Evolutionary conservation across 1,140 invertebrate species (phyloP).

Genomic region (Drosophila ercepeae): DNA sequence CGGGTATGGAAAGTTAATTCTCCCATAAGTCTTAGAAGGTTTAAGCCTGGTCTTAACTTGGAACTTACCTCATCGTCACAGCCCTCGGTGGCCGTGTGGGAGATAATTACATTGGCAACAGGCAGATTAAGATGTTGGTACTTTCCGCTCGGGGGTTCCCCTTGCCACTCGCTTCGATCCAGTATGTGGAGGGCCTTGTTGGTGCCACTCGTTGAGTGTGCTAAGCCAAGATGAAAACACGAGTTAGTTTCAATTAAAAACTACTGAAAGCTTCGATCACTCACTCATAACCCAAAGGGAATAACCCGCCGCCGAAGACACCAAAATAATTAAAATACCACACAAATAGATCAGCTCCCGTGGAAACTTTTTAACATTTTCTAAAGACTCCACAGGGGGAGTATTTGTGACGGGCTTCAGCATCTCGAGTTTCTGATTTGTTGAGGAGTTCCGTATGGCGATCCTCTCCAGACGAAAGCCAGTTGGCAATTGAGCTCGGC

Average conservation of each 20-base stretch:
- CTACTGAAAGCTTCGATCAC: neutral
- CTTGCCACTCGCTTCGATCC: constrained; percentile 86
- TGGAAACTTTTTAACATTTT: constrained; percentile 14
- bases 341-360: constrained; percentile 42
- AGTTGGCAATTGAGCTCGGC: constrained; percentile 45
- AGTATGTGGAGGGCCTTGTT: constrained; percentile 54
- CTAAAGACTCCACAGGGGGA: constrained; percentile 13
- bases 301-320: constrained; percentile 44
- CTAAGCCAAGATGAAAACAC: constrained; percentile 18
- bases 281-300: constrained; percentile 61
- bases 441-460: neutral
- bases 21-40: no score
- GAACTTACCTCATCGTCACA: constrained; percentile 84
- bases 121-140: constrained; percentile 83
- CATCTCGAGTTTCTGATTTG: constrained; percentile 5
- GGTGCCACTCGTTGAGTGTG: constrained; percentile 10
- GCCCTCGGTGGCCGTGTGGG: constrained; percentile 85
- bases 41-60: neutral
- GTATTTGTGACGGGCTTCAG: constrained; percentile 4
- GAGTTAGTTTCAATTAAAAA: constrained; percentile 3
- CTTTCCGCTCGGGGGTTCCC: constrained; percentile 85
- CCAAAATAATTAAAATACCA: constrained; percentile 47
- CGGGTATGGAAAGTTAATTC: neutral
- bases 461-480: constrained; percentile 42
- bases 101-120: constrained; percentile 85